phyloP scores from a whole-genome alignment of 2,888 invertebrate genomes.

The Drosophila nigricruria region DNA sequence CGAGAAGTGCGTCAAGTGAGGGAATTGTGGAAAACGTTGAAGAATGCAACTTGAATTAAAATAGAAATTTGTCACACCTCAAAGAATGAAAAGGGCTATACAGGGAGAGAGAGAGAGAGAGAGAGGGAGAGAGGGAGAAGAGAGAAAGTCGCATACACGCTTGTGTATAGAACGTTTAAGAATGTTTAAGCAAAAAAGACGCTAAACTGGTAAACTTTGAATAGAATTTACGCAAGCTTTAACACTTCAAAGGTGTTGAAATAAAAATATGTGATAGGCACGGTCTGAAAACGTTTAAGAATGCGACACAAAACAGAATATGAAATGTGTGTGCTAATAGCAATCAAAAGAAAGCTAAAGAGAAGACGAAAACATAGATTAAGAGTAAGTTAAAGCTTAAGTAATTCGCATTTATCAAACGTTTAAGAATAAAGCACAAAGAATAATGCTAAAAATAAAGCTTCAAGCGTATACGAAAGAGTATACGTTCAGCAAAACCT shows the following conservation, averaged over 20 bases:
- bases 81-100: background rate
- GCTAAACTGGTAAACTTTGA: too few species aligned
- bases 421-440: too few species aligned
- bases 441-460: too few species aligned
- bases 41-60: background rate
- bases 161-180: conserved; percentile 13
- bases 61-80: conserved; percentile 9
- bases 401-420: too few species aligned
- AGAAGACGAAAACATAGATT: too few species aligned
- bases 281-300: conserved; percentile 22
- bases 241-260: conserved; percentile 1
- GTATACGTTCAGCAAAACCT: too few species aligned
- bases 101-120: background rate
- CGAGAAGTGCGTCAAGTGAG: background rate
- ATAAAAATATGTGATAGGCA: background rate
- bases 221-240: background rate
- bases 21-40: conserved; percentile 7
- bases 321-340: background rate
- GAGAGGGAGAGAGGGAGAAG: background rate
- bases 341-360: background rate
- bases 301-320: background rate
- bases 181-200: conserved; percentile 6
- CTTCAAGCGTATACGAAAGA: too few species aligned
- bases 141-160: background rate
- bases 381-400: too few species aligned